A percentile compares a stretch with the other conserved stretches of the same genome.
These are phyloP conservation scores for Macrobrachium rosenbergii DNA, from an alignment of 1,140 invertebrate species.

Conservation along the genomic window DNA sequence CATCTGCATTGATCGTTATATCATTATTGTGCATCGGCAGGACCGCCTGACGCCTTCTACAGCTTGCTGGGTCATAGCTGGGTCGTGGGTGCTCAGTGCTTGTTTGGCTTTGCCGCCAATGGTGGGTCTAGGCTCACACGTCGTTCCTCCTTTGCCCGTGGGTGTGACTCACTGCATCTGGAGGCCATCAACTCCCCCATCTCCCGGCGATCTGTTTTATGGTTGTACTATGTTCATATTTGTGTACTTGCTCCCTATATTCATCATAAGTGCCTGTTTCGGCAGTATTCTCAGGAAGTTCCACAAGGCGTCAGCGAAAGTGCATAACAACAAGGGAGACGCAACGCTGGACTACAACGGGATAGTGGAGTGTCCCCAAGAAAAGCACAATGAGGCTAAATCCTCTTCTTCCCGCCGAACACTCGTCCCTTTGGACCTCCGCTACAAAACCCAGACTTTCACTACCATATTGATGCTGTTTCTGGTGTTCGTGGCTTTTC, in stretches of 20 bases:
- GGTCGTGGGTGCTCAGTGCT: slow-evolving; percentile 29
- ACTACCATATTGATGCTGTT: slow-evolving; percentile 17
- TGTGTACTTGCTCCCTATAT: background rate
- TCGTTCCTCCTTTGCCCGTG: background rate
- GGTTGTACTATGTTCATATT: background rate
- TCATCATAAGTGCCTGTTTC: slow-evolving; percentile 15
- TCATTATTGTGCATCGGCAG: slow-evolving; percentile 13
- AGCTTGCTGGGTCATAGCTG: slow-evolving; percentile 34
- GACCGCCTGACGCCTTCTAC: slow-evolving; percentile 1
- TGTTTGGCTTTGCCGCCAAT: slow-evolving; percentile 1
- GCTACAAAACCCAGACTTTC: slow-evolving; percentile 33
- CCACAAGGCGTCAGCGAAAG: slow-evolving; percentile 15
- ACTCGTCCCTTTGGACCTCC: slow-evolving; percentile 13
- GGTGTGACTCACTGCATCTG: slow-evolving; percentile 40
- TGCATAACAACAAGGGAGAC: background rate
- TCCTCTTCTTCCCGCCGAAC: background rate
- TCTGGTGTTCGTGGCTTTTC: slow-evolving; percentile 13
- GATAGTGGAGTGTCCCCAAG: background rate
- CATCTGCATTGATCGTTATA: slow-evolving; percentile 39
- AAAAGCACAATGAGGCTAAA: background rate
- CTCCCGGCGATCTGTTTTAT: slow-evolving; percentile 2
- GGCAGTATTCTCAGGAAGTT: slow-evolving; percentile 11
- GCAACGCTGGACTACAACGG: background rate
- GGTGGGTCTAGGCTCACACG: slow-evolving; percentile 11
- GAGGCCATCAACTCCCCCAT: background rate